A percentile compares a stretch with the other conserved stretches of the same genome.
Evolutionary conservation across 2,797 vertebrate species (phyloP).

Genomic region (Columba guinea): DNA sequence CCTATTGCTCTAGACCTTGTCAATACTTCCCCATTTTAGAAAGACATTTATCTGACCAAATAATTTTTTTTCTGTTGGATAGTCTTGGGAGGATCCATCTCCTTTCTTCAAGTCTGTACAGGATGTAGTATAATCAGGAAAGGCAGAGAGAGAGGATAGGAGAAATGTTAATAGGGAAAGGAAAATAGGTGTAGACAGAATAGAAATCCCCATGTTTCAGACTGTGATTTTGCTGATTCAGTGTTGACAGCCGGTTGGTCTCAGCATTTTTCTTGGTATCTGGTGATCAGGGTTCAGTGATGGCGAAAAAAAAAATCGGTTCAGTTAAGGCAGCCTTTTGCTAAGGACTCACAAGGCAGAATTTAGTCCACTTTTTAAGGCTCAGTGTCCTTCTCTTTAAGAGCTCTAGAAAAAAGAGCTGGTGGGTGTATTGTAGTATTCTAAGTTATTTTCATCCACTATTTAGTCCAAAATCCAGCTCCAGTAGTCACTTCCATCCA

Average conservation of each 20-base stretch:
- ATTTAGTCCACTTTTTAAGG: not conserved
- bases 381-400: not conserved
- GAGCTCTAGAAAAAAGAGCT: not conserved
- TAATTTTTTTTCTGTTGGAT: not conserved
- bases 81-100: not conserved
- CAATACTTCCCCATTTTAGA: not conserved
- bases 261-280: not conserved
- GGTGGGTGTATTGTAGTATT: not conserved
- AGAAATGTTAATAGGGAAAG: not conserved
- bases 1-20: not conserved
- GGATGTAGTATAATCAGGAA: not conserved
- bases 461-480: not conserved
- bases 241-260: not conserved
- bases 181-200: not conserved
- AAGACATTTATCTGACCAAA: not conserved
- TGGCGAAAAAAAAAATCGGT: not conserved
- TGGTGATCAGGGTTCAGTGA: not conserved
- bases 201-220: not conserved
- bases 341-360: not conserved
- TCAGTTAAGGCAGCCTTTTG: not conserved
- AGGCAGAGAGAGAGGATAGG: not conserved
- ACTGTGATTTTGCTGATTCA: not conserved
- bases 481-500: not conserved
- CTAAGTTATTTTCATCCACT: not conserved
- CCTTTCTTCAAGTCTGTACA: not conserved